phyloP scores from a whole-genome alignment of 2,113 vertebrate genomes.

The Recurvirostra avosetta region DNA sequence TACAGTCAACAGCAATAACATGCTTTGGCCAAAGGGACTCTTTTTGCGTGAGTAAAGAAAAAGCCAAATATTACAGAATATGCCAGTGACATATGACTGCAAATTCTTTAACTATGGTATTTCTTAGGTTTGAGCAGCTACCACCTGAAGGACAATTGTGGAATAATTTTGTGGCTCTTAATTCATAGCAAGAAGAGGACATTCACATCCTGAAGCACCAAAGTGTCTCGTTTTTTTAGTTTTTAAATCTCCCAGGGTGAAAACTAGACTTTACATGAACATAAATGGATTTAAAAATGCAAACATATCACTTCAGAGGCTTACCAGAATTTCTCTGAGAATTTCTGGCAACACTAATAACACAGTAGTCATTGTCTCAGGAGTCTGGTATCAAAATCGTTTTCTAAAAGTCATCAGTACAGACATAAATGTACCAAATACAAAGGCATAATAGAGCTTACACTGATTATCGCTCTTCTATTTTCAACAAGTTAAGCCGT shows the following conservation, averaged over 20 bases:
- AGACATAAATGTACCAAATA: background rate
- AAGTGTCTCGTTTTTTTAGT: background rate
- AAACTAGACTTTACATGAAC: background rate
- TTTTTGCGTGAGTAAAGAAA: background rate
- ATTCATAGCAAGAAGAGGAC: background rate
- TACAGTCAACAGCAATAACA: background rate
- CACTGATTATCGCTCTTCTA: background rate
- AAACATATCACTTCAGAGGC: background rate
- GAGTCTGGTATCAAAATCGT: background rate
- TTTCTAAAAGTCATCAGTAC: background rate
- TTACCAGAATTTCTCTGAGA: background rate
- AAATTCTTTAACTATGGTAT: background rate
- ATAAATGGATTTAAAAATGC: background rate
- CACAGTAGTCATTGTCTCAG: background rate
- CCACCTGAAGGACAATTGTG: background rate
- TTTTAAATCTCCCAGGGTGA: background rate
- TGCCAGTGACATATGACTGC: background rate
- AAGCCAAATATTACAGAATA: background rate
- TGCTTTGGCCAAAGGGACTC: background rate
- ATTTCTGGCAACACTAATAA: background rate
- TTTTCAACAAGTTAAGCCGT: background rate
- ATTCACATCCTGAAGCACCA: background rate
- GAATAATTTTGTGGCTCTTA: background rate
- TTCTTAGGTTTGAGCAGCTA: background rate
- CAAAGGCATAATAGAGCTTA: background rate